These are phyloP conservation scores for Euglossa dilemma DNA, from an alignment of 1,140 invertebrate genomes.

Conservation along the genomic window DNA sequence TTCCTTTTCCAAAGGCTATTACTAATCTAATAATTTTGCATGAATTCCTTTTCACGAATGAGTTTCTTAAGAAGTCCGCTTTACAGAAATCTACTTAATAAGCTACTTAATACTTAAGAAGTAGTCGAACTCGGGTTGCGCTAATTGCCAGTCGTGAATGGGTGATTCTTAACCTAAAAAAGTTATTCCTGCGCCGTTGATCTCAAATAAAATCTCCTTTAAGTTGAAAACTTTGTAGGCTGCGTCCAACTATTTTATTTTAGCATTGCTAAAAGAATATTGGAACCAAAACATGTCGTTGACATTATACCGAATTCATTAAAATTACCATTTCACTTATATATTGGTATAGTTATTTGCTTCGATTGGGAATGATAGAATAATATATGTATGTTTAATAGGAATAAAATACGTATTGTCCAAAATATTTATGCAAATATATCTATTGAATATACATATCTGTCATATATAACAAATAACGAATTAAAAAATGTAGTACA, in stretches of 20 bases:
- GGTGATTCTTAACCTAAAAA: background rate
- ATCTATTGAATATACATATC: no score
- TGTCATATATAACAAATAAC: no score
- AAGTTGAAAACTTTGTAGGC: background rate
- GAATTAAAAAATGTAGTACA: no score
- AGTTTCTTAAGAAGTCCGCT: background rate
- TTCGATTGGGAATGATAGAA: no score
- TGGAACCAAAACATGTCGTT: no score
- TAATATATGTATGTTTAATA: no score
- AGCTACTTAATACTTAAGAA: constrained; percentile 4
- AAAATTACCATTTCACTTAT: no score
- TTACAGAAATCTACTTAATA: constrained; percentile 19
- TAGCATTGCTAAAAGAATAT: background rate
- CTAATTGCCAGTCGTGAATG: constrained; percentile 12
- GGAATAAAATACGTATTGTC: no score
- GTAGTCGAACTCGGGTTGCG: background rate
- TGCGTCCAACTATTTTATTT: background rate
- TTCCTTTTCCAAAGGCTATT: background rate
- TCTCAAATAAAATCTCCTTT: background rate
- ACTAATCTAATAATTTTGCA: background rate
- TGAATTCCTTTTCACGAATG: background rate
- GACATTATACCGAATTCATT: no score
- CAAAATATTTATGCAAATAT: no score
- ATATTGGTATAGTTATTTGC: no score
- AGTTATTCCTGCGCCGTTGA: background rate